These are phyloP conservation scores for Ibycter americanus DNA, from an alignment of 2,797 vertebrate species.

Conservation along the genomic window DNA sequence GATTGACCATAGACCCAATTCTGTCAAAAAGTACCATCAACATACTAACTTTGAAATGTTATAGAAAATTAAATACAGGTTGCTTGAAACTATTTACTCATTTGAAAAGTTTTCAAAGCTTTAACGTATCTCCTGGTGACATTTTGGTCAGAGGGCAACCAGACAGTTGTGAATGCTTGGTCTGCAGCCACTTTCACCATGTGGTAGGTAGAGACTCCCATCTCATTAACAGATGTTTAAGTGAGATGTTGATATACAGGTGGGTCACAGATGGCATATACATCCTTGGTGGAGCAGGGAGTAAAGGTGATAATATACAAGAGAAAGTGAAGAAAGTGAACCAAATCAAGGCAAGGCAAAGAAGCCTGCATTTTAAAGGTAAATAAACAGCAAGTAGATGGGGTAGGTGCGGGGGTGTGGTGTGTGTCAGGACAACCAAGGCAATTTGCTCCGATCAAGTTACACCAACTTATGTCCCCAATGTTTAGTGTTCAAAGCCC, in stretches of 20 bases:
- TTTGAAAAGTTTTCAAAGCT: neutral
- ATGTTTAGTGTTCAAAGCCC: neutral
- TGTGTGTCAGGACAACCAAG: neutral
- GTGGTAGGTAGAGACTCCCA: accelerated
- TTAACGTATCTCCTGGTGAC: neutral
- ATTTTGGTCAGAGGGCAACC: neutral
- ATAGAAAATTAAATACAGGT: accelerated
- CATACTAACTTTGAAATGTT: neutral
- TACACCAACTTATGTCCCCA: neutral
- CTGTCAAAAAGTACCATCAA: neutral
- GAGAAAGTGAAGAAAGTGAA: neutral
- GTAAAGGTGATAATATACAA: neutral
- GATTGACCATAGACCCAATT: neutral
- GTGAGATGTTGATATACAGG: neutral
- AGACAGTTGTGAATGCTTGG: neutral
- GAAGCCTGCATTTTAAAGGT: neutral
- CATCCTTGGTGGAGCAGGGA: neutral
- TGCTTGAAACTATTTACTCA: neutral
- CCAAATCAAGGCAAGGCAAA: neutral
- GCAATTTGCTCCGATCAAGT: neutral
- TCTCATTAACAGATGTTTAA: neutral
- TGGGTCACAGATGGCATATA: neutral
- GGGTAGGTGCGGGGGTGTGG: no score
- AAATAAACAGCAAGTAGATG: neutral
- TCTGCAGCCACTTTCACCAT: neutral